Evolutionary conservation across 2,113 vertebrate species (phyloP).

Genomic region (Cololabis saira): DNA sequence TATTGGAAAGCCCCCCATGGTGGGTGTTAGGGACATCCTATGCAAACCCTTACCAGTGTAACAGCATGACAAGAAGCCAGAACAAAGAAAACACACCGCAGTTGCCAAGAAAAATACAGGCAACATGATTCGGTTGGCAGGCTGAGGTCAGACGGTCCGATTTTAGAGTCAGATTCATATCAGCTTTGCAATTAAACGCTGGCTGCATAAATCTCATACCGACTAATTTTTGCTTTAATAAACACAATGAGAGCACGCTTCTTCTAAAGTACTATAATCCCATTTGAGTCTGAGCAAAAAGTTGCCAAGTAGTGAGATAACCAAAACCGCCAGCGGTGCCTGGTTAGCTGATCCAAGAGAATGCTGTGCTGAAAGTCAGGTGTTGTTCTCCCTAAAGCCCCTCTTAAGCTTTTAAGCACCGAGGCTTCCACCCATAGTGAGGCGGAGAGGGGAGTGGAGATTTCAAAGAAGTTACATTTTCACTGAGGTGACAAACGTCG

Average conservation of each 20-base stretch:
- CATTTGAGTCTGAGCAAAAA: slow-evolving; percentile 18
- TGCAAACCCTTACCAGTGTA: slow-evolving; percentile 5
- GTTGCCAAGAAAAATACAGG: slow-evolving; percentile 14
- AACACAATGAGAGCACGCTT: slow-evolving; percentile 2
- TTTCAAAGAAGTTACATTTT: slow-evolving; percentile 3
- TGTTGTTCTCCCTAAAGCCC: slow-evolving; percentile 45
- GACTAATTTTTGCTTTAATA: slow-evolving; percentile 20
- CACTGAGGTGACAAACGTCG: slow-evolving; percentile 8
- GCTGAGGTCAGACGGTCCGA: background rate
- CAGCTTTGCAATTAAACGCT: background rate
- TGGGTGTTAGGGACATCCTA: slow-evolving; percentile 9
- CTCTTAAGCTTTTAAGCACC: slow-evolving; percentile 36
- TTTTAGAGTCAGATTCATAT: slow-evolving; percentile 32
- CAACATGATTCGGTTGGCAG: slow-evolving; percentile 6
- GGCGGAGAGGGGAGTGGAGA: slow-evolving; percentile 3
- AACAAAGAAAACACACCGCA: slow-evolving; percentile 13
- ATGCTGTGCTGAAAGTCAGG: slow-evolving; percentile 33
- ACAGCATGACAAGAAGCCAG: slow-evolving; percentile 23
- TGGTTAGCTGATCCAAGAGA: slow-evolving; percentile 41
- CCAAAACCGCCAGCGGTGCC: slow-evolving; percentile 20
- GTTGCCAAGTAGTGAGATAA: slow-evolving; percentile 25
- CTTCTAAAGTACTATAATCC: slow-evolving; percentile 34
- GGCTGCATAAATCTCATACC: slow-evolving; percentile 6
- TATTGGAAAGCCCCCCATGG: background rate
- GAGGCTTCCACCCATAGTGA: slow-evolving; percentile 16